Conservation (phyloP, 2,113 vertebrate genomes). For the Triplophysa tibetana region DNA sequence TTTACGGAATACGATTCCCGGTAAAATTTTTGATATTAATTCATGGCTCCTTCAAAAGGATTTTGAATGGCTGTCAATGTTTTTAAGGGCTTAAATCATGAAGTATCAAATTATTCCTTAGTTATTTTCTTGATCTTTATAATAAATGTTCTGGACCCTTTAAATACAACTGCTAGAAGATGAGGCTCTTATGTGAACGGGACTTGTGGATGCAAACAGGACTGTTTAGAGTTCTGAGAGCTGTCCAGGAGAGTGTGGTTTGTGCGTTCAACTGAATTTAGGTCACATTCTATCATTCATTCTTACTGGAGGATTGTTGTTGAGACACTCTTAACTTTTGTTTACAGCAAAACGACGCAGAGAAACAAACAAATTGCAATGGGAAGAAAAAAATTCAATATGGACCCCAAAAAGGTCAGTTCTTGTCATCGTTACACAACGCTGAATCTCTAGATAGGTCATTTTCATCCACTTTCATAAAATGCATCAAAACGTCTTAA, state of each 20-base stretch:
- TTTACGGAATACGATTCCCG: no score
- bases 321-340: slow-evolving; percentile 29
- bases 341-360: slow-evolving; percentile 90
- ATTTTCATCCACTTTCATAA: not conserved
- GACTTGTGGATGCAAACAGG: not conserved
- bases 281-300: not conserved
- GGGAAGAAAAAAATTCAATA: slow-evolving; percentile 99
- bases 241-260: not conserved
- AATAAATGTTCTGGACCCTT: not conserved
- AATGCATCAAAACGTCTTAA: no score
- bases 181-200: no score
- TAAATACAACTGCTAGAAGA: no score
- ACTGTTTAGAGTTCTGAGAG: not conserved
- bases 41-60: no score
- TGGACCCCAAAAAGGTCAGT: slow-evolving; percentile 95
- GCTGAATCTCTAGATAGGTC: not conserved
- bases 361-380: slow-evolving; percentile 97
- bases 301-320: not conserved
- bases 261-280: not conserved
- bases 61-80: no score
- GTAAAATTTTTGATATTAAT: no score
- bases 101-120: no score
- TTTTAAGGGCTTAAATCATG: no score
- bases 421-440: not conserved
- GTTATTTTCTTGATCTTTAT: no score